A percentile compares a stretch with the other conserved stretches of the same genome.
Evolutionary conservation across 2,888 invertebrate genomes (phyloP).

Genomic region (Tholera decimalis): DNA sequence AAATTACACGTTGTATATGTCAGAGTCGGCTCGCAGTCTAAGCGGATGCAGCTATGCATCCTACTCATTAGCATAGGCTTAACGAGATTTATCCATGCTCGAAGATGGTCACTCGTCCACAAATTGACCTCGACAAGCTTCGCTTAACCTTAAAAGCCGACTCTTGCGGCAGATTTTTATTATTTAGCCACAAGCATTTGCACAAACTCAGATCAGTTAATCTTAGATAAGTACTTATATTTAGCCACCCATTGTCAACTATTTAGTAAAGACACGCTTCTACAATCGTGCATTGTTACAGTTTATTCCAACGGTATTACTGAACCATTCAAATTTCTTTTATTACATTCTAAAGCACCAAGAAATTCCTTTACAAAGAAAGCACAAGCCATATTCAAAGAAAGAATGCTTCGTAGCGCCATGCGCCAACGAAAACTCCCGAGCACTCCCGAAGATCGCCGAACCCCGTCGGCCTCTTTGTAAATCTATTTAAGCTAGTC

Average conservation of each 20-base stretch:
- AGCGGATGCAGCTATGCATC: too few species aligned
- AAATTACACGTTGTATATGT: too few species aligned
- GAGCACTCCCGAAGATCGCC: slow-evolving; percentile 49
- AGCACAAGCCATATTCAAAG: slow-evolving; percentile 22
- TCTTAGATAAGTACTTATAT: not conserved
- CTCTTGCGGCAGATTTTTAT: too few species aligned
- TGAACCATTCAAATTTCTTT: slow-evolving; percentile 39
- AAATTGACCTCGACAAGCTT: too few species aligned
- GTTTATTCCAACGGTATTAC: slow-evolving; percentile 20
- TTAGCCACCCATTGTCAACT: slow-evolving; percentile 1
- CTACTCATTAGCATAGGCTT: too few species aligned
- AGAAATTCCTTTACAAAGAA: slow-evolving; percentile 35
- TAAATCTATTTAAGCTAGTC: slow-evolving; percentile 74
- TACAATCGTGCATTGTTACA: slow-evolving; percentile 21
- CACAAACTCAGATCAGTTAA: not conserved
- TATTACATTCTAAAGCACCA: slow-evolving; percentile 25
- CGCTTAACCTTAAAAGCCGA: too few species aligned
- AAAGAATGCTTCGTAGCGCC: slow-evolving; percentile 64
- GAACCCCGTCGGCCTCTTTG: slow-evolving; percentile 62
- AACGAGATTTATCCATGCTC: too few species aligned
- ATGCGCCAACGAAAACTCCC: slow-evolving; percentile 66
- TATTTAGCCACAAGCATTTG: not conserved
- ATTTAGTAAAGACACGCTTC: not conserved
- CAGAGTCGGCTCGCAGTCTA: too few species aligned
- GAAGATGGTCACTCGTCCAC: too few species aligned